Conservation (phyloP, 2,113 vertebrate genomes). For the Lichenostomus cassidix region DNA sequence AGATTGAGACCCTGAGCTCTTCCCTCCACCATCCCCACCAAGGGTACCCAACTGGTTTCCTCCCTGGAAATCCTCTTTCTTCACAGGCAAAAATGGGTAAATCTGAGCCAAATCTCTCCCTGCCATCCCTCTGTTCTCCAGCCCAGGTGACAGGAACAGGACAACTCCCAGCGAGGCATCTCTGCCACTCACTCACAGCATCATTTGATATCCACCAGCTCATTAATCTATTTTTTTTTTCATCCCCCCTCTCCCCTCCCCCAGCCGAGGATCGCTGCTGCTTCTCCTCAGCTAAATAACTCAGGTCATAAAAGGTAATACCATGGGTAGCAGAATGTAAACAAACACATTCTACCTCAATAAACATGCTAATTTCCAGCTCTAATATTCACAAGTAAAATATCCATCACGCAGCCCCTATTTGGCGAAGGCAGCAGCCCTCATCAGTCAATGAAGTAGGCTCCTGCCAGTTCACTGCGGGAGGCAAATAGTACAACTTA, state of each 20-base stretch:
- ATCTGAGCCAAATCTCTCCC: background rate
- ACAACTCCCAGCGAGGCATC: background rate
- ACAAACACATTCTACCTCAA: slow-evolving; percentile 88
- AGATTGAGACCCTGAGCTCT: background rate
- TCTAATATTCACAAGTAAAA: slow-evolving; percentile 85
- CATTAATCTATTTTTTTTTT: slow-evolving; percentile 68
- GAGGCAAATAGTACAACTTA: slow-evolving; percentile 87
- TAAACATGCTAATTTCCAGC: slow-evolving; percentile 90
- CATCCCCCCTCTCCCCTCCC: background rate
- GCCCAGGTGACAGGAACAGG: background rate
- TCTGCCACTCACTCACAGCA: slow-evolving; percentile 54
- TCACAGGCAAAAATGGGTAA: background rate
- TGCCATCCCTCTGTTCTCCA: background rate
- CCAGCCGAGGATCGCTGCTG: slow-evolving; percentile 64
- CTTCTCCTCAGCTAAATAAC: slow-evolving; percentile 76
- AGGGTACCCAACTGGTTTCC: background rate
- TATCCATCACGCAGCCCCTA: slow-evolving; percentile 85
- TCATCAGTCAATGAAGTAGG: slow-evolving; percentile 84
- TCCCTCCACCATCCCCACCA: background rate
- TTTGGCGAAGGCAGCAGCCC: slow-evolving; percentile 82
- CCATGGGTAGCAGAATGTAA: slow-evolving; percentile 87
- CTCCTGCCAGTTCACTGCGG: slow-evolving; percentile 82
- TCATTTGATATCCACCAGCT: slow-evolving; percentile 64
- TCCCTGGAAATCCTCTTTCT: background rate
- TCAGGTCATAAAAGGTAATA: slow-evolving; percentile 83